These are phyloP conservation scores for Poecilobothrus nobilitatus DNA, from an alignment of 2,888 invertebrate genomes.

Conservation along the genomic window DNA sequence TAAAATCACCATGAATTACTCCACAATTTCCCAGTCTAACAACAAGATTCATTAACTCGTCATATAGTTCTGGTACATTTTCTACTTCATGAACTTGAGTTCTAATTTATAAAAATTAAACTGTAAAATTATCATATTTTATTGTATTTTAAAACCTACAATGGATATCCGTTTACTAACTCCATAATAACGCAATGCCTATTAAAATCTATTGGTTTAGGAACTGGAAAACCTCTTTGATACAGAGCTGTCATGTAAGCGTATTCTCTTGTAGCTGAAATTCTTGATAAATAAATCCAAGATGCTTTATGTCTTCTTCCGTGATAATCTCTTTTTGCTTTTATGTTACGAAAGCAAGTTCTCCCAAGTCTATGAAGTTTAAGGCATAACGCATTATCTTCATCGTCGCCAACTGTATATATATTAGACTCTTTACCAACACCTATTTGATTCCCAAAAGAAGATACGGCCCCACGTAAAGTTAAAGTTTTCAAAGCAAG, in stretches of 20 bases:
- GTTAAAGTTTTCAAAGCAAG: slow-evolving; percentile 83
- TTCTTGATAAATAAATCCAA: slow-evolving; percentile 92
- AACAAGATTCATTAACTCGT: slow-evolving; percentile 88
- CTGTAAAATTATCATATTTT: background rate
- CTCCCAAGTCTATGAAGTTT: slow-evolving; percentile 89
- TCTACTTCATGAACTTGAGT: slow-evolving; percentile 56
- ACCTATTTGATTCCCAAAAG: slow-evolving; percentile 97
- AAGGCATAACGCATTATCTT: slow-evolving; percentile 71
- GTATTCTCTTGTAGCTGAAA: slow-evolving; percentile 96
- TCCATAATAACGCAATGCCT: slow-evolving; percentile 96
- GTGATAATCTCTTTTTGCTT: slow-evolving; percentile 94
- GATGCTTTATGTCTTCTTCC: slow-evolving; percentile 79
- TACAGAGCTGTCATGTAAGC: slow-evolving; percentile 93
- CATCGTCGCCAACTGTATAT: slow-evolving; percentile 76
- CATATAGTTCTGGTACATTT: slow-evolving; percentile 73
- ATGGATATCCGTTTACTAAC: slow-evolving; percentile 68
- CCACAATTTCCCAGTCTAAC: slow-evolving; percentile 86
- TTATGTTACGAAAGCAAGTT: slow-evolving; percentile 91
- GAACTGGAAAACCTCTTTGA: slow-evolving; percentile 87
- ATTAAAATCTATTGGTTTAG: slow-evolving; percentile 89
- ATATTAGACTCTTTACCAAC: slow-evolving; percentile 98
- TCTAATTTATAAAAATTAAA: slow-evolving; percentile 34
- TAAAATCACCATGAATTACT: slow-evolving; percentile 98
- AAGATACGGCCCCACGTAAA: slow-evolving; percentile 64
- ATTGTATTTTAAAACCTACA: slow-evolving; percentile 50